phyloP scores from a whole-genome alignment of 2,797 vertebrate genomes.

The Pempheris klunzingeri region DNA sequence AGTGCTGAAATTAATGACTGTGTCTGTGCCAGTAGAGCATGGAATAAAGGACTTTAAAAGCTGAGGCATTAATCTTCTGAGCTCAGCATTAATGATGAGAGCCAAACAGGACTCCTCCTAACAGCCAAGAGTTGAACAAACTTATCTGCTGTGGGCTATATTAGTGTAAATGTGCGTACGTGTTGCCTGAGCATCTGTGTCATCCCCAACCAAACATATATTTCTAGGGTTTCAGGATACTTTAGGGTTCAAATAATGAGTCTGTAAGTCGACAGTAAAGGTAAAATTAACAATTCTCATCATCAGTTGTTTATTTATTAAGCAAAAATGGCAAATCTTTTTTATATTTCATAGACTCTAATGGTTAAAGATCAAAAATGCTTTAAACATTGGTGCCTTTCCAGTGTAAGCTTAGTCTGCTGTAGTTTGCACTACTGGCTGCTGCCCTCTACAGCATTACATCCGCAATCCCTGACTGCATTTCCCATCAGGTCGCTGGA shows the following conservation, averaged over 20 bases:
- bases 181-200: neutral
- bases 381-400: neutral
- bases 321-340: neutral
- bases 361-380: too few relatives aligned
- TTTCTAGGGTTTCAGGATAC: neutral
- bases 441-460: neutral
- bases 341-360: neutral
- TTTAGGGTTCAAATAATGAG: neutral
- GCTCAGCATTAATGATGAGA: slow-evolving; percentile 36
- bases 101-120: slow-evolving; percentile 1
- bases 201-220: neutral
- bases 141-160: neutral
- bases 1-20: slow-evolving; percentile 35
- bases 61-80: slow-evolving; percentile 49
- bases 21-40: slow-evolving; percentile 39
- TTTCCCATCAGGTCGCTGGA: neutral
- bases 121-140: neutral
- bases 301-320: neutral
- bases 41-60: slow-evolving; percentile 41
- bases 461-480: neutral
- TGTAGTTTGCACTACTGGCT: too few relatives aligned
- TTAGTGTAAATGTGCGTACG: neutral
- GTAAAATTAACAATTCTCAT: neutral
- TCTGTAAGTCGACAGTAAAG: neutral
- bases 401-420: neutral